Evolutionary conservation across 2,113 vertebrate genomes (phyloP).

Genomic region (Tympanuchus pallidicinctus): DNA sequence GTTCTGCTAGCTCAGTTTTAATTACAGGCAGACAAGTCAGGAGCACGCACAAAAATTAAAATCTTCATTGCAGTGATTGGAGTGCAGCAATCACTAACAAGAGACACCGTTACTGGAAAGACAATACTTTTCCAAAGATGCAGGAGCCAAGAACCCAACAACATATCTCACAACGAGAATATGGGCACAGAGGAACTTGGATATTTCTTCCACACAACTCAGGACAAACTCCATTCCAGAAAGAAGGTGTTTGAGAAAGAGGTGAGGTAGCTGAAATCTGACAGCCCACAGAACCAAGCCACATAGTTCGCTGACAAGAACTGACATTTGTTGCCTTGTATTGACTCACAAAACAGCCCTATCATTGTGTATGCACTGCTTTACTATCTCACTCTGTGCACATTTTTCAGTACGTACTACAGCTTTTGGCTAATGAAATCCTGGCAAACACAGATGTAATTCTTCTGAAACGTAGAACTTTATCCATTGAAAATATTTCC

Average conservation of each 20-base stretch:
- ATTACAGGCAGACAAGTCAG: background rate
- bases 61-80: background rate
- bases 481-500: background rate
- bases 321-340: rapidly evolving
- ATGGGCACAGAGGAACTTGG: background rate
- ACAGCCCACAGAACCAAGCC: background rate
- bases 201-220: background rate
- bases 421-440: background rate
- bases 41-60: background rate
- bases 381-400: background rate
- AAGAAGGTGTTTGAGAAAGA: background rate
- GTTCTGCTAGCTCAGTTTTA: background rate
- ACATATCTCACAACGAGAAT: background rate
- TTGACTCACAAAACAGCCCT: background rate
- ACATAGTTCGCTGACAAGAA: background rate
- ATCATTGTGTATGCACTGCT: background rate
- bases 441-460: background rate
- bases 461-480: background rate
- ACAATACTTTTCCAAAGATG: background rate
- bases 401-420: background rate
- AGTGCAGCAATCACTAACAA: background rate
- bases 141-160: background rate
- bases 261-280: background rate
- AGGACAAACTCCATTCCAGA: background rate
- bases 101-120: background rate